phyloP scores from a whole-genome alignment of 2,113 vertebrate species.

The Acanthisitta chloris region DNA sequence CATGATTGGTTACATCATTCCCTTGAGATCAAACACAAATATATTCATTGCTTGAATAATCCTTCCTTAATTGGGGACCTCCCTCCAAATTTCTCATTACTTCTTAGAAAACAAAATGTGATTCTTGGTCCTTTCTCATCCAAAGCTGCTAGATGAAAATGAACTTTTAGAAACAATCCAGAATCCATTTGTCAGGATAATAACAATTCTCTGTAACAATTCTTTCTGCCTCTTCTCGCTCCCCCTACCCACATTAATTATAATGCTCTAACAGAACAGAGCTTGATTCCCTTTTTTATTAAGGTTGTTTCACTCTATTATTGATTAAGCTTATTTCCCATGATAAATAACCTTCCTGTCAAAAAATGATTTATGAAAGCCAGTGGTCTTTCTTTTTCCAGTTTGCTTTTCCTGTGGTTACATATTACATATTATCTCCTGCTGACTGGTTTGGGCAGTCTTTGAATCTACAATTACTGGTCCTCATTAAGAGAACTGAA shows the following conservation, averaged over 20 bases:
- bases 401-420: slow-evolving; percentile 64
- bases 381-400: slow-evolving; percentile 47
- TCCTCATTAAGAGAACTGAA: slow-evolving; percentile 11
- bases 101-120: background rate
- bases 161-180: slow-evolving; percentile 48
- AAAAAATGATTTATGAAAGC: slow-evolving; percentile 70
- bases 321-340: slow-evolving; percentile 72
- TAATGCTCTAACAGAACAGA: slow-evolving; percentile 51
- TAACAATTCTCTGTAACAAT: slow-evolving; percentile 51
- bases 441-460: slow-evolving; percentile 47
- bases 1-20: background rate
- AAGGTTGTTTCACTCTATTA: slow-evolving; percentile 65
- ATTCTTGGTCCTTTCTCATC: background rate
- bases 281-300: slow-evolving; percentile 66
- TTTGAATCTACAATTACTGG: slow-evolving; percentile 44
- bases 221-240: slow-evolving; percentile 20
- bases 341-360: slow-evolving; percentile 67
- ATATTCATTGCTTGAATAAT: background rate
- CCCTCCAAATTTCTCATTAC: background rate
- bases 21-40: background rate
- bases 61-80: background rate
- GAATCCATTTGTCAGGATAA: slow-evolving; percentile 58
- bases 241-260: slow-evolving; percentile 64
- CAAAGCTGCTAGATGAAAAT: slow-evolving; percentile 1
- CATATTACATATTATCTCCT: slow-evolving; percentile 57